A percentile compares a stretch with the other conserved stretches of the same genome.
These are phyloP conservation scores for Mustela lutreola DNA, from an alignment of 2,113 vertebrate species.

Conservation along the genomic window DNA sequence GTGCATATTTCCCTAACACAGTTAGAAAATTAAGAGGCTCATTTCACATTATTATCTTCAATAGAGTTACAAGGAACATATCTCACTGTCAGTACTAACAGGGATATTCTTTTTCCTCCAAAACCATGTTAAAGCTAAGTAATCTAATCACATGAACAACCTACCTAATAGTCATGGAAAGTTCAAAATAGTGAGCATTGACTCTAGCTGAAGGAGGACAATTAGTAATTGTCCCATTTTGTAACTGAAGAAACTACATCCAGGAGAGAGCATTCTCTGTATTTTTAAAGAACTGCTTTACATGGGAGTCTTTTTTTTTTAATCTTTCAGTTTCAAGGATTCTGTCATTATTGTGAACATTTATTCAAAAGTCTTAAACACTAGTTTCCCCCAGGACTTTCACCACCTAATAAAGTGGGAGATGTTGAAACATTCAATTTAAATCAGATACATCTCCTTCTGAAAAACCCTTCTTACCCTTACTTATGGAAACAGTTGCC, in stretches of 20 bases:
- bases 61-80: constrained; percentile 13
- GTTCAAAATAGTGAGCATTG: constrained; percentile 43
- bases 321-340: constrained; percentile 55
- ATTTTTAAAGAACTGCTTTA: constrained; percentile 57
- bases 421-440: constrained; percentile 57
- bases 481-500: constrained; percentile 11
- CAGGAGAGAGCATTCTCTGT: not conserved
- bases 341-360: constrained; percentile 50
- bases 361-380: constrained; percentile 73
- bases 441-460: constrained; percentile 60
- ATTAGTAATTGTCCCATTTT: not conserved
- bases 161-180: not conserved
- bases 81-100: constrained; percentile 51
- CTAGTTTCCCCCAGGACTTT: constrained; percentile 34
- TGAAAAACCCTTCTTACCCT: constrained; percentile 36
- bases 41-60: constrained; percentile 57
- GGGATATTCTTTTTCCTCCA: constrained; percentile 55
- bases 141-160: constrained; percentile 60
- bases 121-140: constrained; percentile 57
- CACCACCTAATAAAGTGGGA: constrained; percentile 59
- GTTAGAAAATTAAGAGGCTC: constrained; percentile 59
- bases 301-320: constrained; percentile 37
- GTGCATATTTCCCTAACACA: constrained; percentile 53
- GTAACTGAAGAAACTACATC: constrained; percentile 36
- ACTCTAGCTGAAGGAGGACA: constrained; percentile 24